Conservation (phyloP, 2,113 vertebrate species). For the Aphyosemion australe region DNA sequence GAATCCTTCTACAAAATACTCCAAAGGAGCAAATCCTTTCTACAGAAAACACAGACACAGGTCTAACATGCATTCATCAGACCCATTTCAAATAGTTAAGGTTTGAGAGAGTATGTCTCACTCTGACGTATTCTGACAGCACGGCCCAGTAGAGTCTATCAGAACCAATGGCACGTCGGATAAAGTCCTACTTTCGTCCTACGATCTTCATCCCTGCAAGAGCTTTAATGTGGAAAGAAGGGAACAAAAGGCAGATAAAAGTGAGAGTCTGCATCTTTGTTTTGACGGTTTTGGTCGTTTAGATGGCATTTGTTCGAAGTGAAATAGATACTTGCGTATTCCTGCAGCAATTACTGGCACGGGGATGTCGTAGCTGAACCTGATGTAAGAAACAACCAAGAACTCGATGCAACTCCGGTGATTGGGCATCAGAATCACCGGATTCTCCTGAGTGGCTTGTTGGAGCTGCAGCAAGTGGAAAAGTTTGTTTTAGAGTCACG, state of each 20-base stretch:
- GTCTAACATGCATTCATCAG: no score
- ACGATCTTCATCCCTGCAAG: conserved; percentile 93
- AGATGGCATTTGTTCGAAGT: not conserved
- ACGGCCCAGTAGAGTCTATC: conserved; percentile 96
- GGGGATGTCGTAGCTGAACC: conserved; percentile 91
- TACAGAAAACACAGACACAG: conserved; percentile 46
- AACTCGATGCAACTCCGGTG: conserved; percentile 97
- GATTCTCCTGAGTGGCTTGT: conserved; percentile 86
- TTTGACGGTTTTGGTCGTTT: not conserved
- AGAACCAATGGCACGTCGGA: conserved; percentile 89
- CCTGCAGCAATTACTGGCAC: conserved; percentile 95
- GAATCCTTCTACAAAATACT: conserved; percentile 96
- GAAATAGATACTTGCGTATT: conserved; percentile 87
- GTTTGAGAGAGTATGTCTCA: conserved; percentile 44
- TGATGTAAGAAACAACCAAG: conserved; percentile 88
- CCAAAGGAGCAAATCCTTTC: conserved; percentile 91
- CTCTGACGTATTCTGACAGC: conserved; percentile 94
- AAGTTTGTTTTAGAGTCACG: not conserved
- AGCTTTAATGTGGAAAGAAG: conserved; percentile 72
- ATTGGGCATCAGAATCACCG: conserved; percentile 95
- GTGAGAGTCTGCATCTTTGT: not conserved
- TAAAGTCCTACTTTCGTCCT: no score
- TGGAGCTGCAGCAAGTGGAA: conserved; percentile 79
- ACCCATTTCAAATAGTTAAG: not conserved
- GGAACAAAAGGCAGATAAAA: fast-evolving